Base-by-base conservation (phyloP, 2,888 invertebrate species). In the Polymixis lichenea region DNA sequence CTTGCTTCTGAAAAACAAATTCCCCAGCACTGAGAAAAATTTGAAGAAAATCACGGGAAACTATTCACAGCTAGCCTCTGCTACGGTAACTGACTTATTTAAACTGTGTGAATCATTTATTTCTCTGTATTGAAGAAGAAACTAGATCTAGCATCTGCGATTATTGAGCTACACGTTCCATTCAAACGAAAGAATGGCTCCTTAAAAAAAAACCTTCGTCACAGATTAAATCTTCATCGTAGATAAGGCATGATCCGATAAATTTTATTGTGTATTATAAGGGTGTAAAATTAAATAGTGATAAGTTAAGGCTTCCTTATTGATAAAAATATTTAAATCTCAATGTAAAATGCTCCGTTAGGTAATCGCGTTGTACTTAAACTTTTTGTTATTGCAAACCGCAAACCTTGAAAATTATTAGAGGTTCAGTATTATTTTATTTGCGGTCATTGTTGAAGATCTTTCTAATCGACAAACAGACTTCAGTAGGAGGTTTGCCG, bases 381-480 rank as follows among this genome's bases (percentile, higher is more conserved):
- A 82, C 72, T 87, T 87, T 86, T 87, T 85, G 85, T 89, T 89
- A 86, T 84, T 81, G 84, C 87, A 80, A 82, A 85, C 83, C 82
- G 75, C 83, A 82, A 89, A 87, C 90, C 91, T 91, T 91, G 90
- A 90, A 89, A 87, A 83, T 84, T 86, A 88, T 90, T 86, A 86
- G 89, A 86, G 79, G 85, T 88, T 86, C 87, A 80, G 87, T 88
- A 86, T 85, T 87, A 86, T 89, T 92, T 91, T 92, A 93, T 94
- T 93, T 93, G 93, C 92, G 91, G 91, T 93, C 91, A 90, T 91
- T 91, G 92, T 91, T 89, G 89, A 90, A 92, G 92, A 94, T 95
- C 92, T 94, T 93, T 93, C 93, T 92, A 93, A 92, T 91, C 88
- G 85, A 86, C 86, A 75, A 68, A 75, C 81, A 73, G n/a, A 76